Evolutionary conservation across 2,797 vertebrate genomes (phyloP).

Genomic region (Siniperca scherzeri): DNA sequence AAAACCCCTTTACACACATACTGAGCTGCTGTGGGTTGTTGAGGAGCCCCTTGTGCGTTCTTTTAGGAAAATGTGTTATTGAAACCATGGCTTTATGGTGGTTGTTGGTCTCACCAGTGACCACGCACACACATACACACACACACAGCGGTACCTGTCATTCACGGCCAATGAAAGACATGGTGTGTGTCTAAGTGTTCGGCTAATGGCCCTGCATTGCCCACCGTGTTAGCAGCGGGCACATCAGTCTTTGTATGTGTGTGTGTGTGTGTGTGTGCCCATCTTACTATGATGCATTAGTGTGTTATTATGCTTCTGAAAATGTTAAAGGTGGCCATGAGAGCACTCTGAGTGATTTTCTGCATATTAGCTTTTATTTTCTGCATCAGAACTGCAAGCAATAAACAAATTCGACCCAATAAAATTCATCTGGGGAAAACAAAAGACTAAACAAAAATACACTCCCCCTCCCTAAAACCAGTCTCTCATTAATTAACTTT

Average conservation of each 20-base stretch:
- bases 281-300: slow-evolving; percentile 42
- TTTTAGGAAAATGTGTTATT: slow-evolving; percentile 75
- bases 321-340: slow-evolving; percentile 68
- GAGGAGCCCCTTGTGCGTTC: slow-evolving; percentile 67
- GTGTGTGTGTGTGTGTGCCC: slow-evolving; percentile 16
- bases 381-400: slow-evolving; percentile 22
- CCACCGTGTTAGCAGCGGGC: slow-evolving; percentile 50
- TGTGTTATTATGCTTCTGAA: slow-evolving; percentile 58
- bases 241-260: slow-evolving; percentile 32
- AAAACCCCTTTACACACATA: slow-evolving; percentile 29
- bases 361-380: slow-evolving; percentile 70
- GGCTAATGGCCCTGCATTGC: slow-evolving; percentile 71
- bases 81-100: slow-evolving; percentile 67
- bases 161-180: slow-evolving; percentile 77
- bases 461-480: neutral
- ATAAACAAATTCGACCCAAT: slow-evolving; percentile 37
- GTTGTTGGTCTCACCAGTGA: slow-evolving; percentile 56
- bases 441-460: neutral
- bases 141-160: slow-evolving; percentile 51
- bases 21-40: slow-evolving; percentile 43
- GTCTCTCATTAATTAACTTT: slow-evolving; percentile 12
- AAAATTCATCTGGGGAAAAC: slow-evolving; percentile 35
- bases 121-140: slow-evolving; percentile 26
- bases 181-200: slow-evolving; percentile 75
- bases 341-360: slow-evolving; percentile 63